These are phyloP conservation scores for Drusus annulatus DNA, from an alignment of 1,140 invertebrate species.

Conservation along the genomic window DNA sequence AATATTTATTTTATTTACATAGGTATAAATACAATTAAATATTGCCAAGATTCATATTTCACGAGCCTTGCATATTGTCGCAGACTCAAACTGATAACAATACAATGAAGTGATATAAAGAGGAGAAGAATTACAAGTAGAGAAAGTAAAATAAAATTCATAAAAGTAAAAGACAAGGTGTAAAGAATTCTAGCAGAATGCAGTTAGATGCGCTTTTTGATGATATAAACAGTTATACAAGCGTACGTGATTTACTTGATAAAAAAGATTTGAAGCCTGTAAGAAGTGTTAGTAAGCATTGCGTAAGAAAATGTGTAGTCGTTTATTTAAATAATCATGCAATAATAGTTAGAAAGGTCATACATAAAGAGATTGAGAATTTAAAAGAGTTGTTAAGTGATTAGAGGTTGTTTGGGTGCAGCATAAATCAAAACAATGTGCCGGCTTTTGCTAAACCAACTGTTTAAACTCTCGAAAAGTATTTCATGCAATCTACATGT, in stretches of 20 bases:
- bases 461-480: constrained; percentile 41
- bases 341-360: neutral
- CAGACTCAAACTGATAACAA: neutral
- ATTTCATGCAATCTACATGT: constrained; percentile 58
- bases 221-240: neutral
- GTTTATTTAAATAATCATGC: constrained; percentile 11
- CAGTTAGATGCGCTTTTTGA: constrained; percentile 21
- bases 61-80: neutral
- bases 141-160: neutral
- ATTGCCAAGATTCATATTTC: constrained; percentile 6
- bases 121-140: neutral
- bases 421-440: constrained; percentile 11
- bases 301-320: constrained; percentile 20
- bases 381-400: constrained; percentile 6
- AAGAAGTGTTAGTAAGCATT: constrained; percentile 31
- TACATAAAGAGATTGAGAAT: neutral
- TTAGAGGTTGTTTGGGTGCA: constrained; percentile 12
- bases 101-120: neutral
- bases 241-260: constrained; percentile 1
- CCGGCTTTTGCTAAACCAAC: constrained; percentile 55
- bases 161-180: neutral
- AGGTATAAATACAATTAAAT: neutral
- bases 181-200: constrained; percentile 25
- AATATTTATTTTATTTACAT: neutral
- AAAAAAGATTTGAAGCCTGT: constrained; percentile 24